Evolutionary conservation across 2,888 invertebrate species (phyloP), one percentile per base, ranked within the genome.

Genomic region (Spatulosminthurus flaviceps): DNA sequence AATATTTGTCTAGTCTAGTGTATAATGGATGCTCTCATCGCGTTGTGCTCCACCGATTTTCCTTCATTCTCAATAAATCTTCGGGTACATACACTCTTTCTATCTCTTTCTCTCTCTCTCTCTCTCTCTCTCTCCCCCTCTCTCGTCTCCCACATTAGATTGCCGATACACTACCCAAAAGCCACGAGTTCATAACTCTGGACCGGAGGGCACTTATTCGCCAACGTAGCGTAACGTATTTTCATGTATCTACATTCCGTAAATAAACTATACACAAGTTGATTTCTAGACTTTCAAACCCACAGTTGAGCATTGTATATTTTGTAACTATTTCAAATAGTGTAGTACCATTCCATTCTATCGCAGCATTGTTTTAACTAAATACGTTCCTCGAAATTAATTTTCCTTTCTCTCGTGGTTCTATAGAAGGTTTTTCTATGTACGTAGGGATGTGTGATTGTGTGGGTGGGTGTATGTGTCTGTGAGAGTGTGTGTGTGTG

Each of bases 1-100:
- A 21, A 43, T 41, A 74, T 74, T 60, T 74, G 61, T 74, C 64
- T 34, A 74, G 70, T 70, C 70, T 34, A 29, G 41, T 70, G 13
- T 34, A 69, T 69, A 64, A 64, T 64, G 64, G 64, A 64, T 21
- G 64, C 64, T 64, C 64, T 64, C 64, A 64, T 64, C 64, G 64
- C 64, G 64, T 64, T 64, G 64, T 64, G 64, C 64, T 64, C 64
- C 64, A 64, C 22, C 64, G 26, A 64, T 64, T 64, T 64, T 24
- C 51, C 64, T 64, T 64, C 64, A 64, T 11, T 64, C 64, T 64
- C 64, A n/a, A 64, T 64, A 64, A 64, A 64, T 64, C 64, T 64
- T 64, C 22, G 11, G 1, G 64, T 24, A 13, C 26, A 64, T 64
- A 24, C 21, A 60, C 21, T 4, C 60, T 9, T 60, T 13, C 60